A percentile compares a stretch with the other conserved stretches of the same genome.
These are phyloP conservation scores for Acanthoscelides obtectus DNA, from an alignment of 2,888 invertebrate genomes.

Conservation along the genomic window DNA sequence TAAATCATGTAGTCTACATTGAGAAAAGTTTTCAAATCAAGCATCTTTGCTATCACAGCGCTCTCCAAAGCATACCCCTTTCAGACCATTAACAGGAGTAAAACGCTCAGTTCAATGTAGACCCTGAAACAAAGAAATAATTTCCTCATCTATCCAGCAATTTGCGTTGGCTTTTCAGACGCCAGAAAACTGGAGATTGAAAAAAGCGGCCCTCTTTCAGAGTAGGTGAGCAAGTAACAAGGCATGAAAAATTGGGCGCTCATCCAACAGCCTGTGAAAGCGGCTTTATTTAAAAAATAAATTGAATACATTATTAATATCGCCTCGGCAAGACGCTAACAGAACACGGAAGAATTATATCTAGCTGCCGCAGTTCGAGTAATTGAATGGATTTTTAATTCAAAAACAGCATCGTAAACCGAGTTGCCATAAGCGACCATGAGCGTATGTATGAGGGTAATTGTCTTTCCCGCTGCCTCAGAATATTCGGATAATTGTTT, in stretches of 20 bases:
- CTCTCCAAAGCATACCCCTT: too few species aligned
- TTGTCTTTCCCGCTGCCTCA: too few species aligned
- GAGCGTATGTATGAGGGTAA: neutral
- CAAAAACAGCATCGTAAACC: neutral
- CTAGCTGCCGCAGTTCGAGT: neutral
- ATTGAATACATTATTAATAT: conserved; percentile 5
- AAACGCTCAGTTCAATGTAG: neutral
- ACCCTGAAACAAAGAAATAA: neutral
- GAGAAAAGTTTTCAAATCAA: too few species aligned
- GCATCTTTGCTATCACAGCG: too few species aligned
- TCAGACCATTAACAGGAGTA: too few species aligned
- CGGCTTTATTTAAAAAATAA: conserved; percentile 3
- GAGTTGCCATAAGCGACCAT: neutral
- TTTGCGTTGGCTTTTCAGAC: neutral
- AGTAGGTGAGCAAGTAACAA: neutral
- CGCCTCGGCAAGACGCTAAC: neutral
- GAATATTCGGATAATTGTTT: too few species aligned
- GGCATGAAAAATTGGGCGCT: neutral
- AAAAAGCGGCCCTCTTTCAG: neutral
- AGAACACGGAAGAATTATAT: neutral
- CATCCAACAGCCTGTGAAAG: neutral
- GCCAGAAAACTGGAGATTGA: neutral
- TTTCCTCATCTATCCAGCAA: neutral
- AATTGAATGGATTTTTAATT: neutral
- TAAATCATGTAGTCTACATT: too few species aligned